Conservation (phyloP, 2,888 invertebrate genomes). For the Zelleria hepariella region DNA sequence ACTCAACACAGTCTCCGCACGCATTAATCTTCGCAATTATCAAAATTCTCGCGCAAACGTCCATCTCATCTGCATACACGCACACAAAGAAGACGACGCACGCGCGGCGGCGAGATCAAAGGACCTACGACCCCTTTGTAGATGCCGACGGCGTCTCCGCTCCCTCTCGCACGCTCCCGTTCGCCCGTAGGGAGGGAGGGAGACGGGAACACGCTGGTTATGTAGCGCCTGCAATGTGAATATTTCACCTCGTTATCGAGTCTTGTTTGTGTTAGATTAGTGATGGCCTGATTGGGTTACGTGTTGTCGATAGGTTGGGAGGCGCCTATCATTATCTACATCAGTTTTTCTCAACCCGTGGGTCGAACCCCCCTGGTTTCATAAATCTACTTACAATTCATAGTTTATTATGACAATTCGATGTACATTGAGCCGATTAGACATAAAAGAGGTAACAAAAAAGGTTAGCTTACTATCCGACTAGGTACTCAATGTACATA, state of each 20-base stretch:
- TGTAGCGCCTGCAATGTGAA: conserved; percentile 66
- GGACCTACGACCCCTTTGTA: conserved; percentile 67
- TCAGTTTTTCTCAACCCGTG: too few species aligned
- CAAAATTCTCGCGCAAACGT: conserved; percentile 50
- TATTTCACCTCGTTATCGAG: conserved; percentile 73
- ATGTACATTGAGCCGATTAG: too few species aligned
- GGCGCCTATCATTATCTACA: too few species aligned
- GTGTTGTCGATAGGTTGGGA: not conserved
- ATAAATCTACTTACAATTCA: too few species aligned
- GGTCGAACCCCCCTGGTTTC: too few species aligned
- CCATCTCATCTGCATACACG: conserved; percentile 64
- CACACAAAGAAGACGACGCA: conserved; percentile 53
- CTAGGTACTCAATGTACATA: too few species aligned
- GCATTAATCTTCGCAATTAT: conserved; percentile 70
- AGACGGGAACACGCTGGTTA: conserved; percentile 44
- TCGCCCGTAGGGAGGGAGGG: conserved; percentile 35
- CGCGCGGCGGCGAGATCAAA: conserved; percentile 67
- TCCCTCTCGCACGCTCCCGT: conserved; percentile 48
- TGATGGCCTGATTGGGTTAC: conserved; percentile 38
- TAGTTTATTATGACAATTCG: too few species aligned
- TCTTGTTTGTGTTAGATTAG: conserved; percentile 69
- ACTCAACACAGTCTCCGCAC: conserved; percentile 1
- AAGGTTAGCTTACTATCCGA: not conserved
- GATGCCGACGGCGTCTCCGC: conserved; percentile 62
- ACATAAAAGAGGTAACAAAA: too few species aligned